A percentile compares a stretch with the other conserved stretches of the same genome.
Evolutionary conservation across 1,140 invertebrate species (phyloP).

Genomic region (Nasonia vitripennis): DNA sequence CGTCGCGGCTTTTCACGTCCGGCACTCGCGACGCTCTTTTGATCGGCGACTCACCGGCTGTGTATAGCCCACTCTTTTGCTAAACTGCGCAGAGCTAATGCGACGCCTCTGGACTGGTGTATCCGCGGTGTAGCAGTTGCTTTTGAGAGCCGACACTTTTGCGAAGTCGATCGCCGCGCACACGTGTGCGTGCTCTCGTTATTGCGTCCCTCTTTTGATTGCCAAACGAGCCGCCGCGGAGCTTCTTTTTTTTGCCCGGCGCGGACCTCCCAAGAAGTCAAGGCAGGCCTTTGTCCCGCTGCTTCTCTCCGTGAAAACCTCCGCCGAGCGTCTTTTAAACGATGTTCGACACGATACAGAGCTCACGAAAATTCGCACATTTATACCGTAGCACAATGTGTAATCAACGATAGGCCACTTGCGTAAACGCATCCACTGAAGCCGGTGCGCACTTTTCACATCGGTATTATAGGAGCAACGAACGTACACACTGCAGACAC

Average conservation of each 20-base stretch:
- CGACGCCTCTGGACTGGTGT: not conserved
- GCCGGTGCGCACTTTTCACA: too few species aligned
- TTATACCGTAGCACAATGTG: too few species aligned
- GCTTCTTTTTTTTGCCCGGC: not conserved
- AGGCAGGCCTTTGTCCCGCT: not conserved
- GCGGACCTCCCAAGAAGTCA: conserved; percentile 27
- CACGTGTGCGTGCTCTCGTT: not conserved
- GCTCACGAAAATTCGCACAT: too few species aligned
- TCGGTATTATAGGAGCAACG: too few species aligned
- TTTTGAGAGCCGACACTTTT: not conserved
- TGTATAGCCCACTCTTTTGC: not conserved
- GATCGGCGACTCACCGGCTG: not conserved
- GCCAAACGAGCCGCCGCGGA: conserved; percentile 10
- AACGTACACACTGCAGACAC: too few species aligned
- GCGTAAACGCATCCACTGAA: too few species aligned
- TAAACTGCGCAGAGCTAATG: not conserved
- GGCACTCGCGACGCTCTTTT: not conserved
- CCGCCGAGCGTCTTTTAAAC: too few species aligned
- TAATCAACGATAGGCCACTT: too few species aligned
- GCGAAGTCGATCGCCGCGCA: not conserved
- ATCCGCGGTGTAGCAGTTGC: not conserved
- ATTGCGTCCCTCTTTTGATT: conserved; percentile 12
- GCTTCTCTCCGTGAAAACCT: not conserved
- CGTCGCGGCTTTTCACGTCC: not conserved
- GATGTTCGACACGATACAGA: too few species aligned